phyloP scores from a whole-genome alignment of 2,797 vertebrate genomes.

The Rachycentron canadum region DNA sequence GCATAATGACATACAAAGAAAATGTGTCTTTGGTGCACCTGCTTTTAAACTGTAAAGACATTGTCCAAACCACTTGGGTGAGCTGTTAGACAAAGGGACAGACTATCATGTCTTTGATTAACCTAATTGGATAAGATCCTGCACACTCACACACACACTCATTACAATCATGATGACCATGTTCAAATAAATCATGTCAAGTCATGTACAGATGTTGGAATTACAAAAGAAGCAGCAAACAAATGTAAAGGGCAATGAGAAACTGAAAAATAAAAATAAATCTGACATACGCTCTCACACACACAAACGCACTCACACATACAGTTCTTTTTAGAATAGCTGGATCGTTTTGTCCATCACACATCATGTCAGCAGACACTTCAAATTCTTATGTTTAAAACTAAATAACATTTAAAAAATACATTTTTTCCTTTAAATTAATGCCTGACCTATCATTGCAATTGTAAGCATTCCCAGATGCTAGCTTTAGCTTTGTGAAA shows the following conservation, averaged over 20 bases:
- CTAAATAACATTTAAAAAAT: constrained; percentile 81
- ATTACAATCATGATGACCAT: constrained; percentile 84
- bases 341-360: constrained; percentile 40
- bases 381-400: constrained; percentile 62
- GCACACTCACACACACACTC: constrained; percentile 19
- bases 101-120: constrained; percentile 68
- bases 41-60: constrained; percentile 57
- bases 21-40: constrained; percentile 91
- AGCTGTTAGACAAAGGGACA: constrained; percentile 32
- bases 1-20: constrained; percentile 78
- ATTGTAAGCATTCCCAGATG: constrained; percentile 79
- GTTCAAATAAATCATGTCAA: constrained; percentile 81
- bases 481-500: constrained; percentile 72
- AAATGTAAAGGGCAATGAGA: constrained; percentile 84
- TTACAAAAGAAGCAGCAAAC: constrained; percentile 87
- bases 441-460: constrained; percentile 79
- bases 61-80: constrained; percentile 31
- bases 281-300: background rate
- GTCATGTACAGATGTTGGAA: constrained; percentile 89
- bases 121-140: constrained; percentile 68
- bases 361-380: constrained; percentile 32
- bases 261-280: constrained; percentile 45
- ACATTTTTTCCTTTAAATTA: constrained; percentile 71
- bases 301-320: background rate
- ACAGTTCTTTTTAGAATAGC: constrained; percentile 52